Conservation (phyloP, 2,797 vertebrate genomes). For the Neosilurus mollespiculum region DNA sequence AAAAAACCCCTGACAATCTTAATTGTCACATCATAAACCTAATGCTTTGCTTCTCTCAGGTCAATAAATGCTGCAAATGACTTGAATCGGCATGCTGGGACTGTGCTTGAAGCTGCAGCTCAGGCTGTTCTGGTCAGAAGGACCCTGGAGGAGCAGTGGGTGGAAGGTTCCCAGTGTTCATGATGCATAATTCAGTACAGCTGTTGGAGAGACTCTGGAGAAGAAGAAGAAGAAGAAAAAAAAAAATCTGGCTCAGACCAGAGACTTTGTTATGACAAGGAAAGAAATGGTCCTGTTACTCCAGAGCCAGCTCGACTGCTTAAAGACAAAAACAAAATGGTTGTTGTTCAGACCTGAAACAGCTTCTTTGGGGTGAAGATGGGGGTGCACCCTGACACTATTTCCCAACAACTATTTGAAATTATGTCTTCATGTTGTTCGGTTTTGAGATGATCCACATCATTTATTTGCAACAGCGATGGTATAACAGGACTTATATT, state of each 20-base stretch:
- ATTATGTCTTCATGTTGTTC: neutral
- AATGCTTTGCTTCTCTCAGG: constrained; percentile 23
- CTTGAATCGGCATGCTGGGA: constrained; percentile 39
- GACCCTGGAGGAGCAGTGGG: constrained; percentile 55
- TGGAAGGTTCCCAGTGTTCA: constrained; percentile 54
- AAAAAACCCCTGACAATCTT: constrained; percentile 5
- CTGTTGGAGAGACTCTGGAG: constrained; percentile 53
- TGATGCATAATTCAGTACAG: constrained; percentile 58
- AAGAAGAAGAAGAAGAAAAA: constrained; percentile 16
- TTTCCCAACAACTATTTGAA: constrained; percentile 11
- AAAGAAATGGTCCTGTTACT: constrained; percentile 53
- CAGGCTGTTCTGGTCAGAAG: constrained; percentile 51
- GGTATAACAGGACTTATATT: neutral
- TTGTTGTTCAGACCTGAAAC: constrained; percentile 45
- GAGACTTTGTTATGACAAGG: constrained; percentile 60
- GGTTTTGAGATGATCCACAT: neutral
- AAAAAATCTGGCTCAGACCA: constrained; percentile 47
- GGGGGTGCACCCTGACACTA: neutral
- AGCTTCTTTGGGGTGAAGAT: neutral
- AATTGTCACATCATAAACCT: constrained; percentile 22
- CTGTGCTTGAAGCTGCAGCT: constrained; percentile 39
- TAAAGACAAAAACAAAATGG: constrained; percentile 51
- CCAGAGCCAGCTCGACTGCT: constrained; percentile 45
- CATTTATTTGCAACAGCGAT: neutral
- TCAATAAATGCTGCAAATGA: constrained; percentile 35